These are phyloP conservation scores for Anastatus disparis DNA, from an alignment of 1,140 invertebrate species.

Conservation along the genomic window DNA sequence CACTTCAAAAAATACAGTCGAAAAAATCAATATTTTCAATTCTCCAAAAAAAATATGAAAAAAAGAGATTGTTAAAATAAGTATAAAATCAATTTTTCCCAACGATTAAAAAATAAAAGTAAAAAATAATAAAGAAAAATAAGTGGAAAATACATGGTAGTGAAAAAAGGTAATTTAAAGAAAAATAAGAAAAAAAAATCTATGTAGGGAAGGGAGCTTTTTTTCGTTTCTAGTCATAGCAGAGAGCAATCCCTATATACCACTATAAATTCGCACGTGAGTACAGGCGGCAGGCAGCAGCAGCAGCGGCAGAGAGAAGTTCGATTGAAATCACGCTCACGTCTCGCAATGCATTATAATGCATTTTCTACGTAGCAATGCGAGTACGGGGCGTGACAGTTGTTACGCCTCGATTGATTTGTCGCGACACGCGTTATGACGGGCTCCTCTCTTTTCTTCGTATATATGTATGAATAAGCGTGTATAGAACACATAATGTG, in stretches of 20 bases:
- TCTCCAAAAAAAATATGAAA: too few relatives aligned
- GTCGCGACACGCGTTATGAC: conserved; percentile 28
- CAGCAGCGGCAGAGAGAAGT: neutral
- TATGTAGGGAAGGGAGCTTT: neutral
- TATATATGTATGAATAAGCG: too few relatives aligned
- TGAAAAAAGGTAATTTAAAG: conserved; percentile 23
- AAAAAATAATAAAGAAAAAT: neutral
- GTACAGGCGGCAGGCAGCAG: conserved; percentile 6
- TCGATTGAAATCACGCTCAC: conserved; percentile 53
- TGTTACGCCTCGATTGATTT: conserved; percentile 54
- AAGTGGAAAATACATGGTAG: too few relatives aligned
- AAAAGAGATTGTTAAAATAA: too few relatives aligned
- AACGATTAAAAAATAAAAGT: neutral
- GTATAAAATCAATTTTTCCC: too few relatives aligned
- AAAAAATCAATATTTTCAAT: too few relatives aligned
- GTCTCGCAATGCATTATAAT: conserved; percentile 53
- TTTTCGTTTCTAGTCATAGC: too few relatives aligned
- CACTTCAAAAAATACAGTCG: too few relatives aligned
- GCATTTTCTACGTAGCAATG: conserved; percentile 49
- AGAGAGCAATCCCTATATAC: conserved; percentile 43
- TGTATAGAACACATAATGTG: too few relatives aligned
- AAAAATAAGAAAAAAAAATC: neutral
- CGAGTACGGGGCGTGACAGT: conserved; percentile 45
- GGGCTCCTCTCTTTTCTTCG: too few relatives aligned
- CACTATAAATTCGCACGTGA: conserved; percentile 47